Percentiles rank a stretch among this genome's conserved stretches.
These are phyloP conservation scores for Lucilia sericata DNA, from an alignment of 1,140 invertebrate genomes.

Conservation along the genomic window DNA sequence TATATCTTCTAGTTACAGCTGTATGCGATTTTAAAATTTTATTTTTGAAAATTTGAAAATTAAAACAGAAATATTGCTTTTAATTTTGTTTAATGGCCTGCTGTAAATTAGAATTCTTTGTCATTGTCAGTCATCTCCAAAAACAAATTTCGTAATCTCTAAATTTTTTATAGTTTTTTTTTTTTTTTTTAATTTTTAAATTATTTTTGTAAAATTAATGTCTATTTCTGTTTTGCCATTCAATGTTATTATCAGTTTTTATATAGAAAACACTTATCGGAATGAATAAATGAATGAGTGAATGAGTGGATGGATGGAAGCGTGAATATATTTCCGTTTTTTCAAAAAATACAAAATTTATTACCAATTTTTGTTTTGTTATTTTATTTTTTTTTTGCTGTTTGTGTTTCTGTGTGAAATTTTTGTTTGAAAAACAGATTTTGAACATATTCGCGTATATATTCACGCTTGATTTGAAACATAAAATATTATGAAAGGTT, in stretches of 20 bases:
- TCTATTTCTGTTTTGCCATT: not conserved
- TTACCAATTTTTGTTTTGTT: not conserved
- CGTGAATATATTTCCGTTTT: not conserved
- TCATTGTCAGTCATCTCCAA: not conserved
- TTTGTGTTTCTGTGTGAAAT: not conserved
- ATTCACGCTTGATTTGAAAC: not conserved
- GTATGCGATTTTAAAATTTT: too few species aligned
- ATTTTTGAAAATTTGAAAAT: too few species aligned
- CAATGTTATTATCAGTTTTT: not conserved
- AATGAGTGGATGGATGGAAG: not conserved
- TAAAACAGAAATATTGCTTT: too few species aligned
- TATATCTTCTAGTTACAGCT: too few species aligned
- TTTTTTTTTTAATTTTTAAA: not conserved
- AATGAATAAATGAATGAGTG: not conserved
- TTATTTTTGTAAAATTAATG: not conserved
- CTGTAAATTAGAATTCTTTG: constrained; percentile 1
- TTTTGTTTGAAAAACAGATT: not conserved
- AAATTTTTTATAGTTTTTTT: not conserved
- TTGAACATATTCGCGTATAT: not conserved
- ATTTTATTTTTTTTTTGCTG: not conserved
- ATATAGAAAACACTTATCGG: not conserved
- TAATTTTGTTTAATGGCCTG: not conserved
- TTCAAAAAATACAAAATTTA: not conserved
- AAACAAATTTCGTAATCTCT: not conserved
- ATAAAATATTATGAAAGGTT: constrained; percentile 16